These are phyloP conservation scores for Leucopsar rothschildi DNA, from an alignment of 2,113 vertebrate genomes.

Conservation along the genomic window DNA sequence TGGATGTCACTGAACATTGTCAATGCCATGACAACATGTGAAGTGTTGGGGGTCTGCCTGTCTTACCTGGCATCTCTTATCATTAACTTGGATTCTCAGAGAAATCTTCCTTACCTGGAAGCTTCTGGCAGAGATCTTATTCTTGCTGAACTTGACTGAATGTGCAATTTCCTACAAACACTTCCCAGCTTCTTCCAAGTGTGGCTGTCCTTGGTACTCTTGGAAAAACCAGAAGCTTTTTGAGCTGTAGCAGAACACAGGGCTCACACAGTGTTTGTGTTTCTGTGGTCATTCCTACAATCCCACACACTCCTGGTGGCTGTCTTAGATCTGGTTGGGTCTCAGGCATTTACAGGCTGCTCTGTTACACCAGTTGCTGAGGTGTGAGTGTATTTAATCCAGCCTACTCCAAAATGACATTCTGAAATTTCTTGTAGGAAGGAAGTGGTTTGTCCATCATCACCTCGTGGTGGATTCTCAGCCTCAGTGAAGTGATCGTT, in stretches of 20 bases:
- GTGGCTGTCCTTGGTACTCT: not conserved
- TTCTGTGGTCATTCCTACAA: not conserved
- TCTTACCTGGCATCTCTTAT: not conserved
- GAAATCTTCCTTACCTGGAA: not conserved
- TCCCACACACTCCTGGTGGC: accelerated
- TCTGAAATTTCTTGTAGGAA: not conserved
- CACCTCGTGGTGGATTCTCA: not conserved
- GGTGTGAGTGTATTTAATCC: not conserved
- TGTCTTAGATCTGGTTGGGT: not conserved
- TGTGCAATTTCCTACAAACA: not conserved
- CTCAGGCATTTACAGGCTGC: not conserved
- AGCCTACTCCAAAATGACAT: not conserved
- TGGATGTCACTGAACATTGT: accelerated
- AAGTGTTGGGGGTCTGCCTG: not conserved
- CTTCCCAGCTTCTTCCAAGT: not conserved
- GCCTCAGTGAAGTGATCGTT: not conserved
- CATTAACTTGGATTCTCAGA: not conserved
- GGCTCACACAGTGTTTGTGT: not conserved
- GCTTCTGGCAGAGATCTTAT: not conserved
- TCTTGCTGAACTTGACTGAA: not conserved
- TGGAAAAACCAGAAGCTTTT: not conserved
- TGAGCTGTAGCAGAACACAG: too few relatives aligned
- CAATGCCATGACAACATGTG: not conserved
- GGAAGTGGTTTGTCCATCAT: not conserved
- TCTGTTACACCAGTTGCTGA: not conserved